Percentiles rank a stretch among this genome's conserved stretches.
Conservation (phyloP, 2,888 invertebrate genomes). For the Pyralis farinalis region DNA sequence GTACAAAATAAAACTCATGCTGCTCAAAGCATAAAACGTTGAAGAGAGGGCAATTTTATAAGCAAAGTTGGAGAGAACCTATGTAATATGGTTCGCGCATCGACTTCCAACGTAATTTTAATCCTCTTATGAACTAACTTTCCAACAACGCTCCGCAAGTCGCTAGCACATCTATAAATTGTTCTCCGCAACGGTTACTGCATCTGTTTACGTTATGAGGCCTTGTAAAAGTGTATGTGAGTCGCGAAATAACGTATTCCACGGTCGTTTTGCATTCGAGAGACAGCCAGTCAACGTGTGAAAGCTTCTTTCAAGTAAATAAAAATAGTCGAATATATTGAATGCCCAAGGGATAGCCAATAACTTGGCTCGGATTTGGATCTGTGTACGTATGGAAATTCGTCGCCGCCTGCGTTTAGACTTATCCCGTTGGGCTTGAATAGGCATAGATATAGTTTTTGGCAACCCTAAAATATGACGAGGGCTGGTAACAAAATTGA, state of each 20-base stretch:
- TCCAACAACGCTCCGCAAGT: constrained; percentile 2
- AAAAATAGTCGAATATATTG: constrained; percentile 72
- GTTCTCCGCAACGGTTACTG: not conserved
- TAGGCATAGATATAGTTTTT: constrained; percentile 5
- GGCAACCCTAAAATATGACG: not conserved
- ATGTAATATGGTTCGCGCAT: constrained; percentile 3
- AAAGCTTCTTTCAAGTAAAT: constrained; percentile 62
- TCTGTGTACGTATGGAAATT: constrained; percentile 69
- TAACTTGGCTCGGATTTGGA: constrained; percentile 62
- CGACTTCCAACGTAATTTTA: constrained; percentile 8
- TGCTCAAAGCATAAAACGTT: constrained; percentile 4
- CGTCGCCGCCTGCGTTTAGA: constrained; percentile 40
- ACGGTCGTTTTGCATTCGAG: constrained; percentile 46
- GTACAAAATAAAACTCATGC: constrained; percentile 3
- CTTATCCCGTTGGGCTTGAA: constrained; percentile 11
- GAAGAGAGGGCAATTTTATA: constrained; percentile 5
- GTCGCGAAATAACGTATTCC: constrained; percentile 55
- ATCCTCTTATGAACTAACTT: constrained; percentile 10
- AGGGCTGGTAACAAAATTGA: constrained; percentile 1
- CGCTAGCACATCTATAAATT: not conserved
- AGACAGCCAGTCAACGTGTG: constrained; percentile 43
- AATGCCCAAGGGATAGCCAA: constrained; percentile 69
- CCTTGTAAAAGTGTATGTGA: constrained; percentile 12
- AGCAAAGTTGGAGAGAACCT: constrained; percentile 2
- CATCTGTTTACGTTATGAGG: constrained; percentile 1